Percentiles rank a stretch among this genome's conserved stretches.
These are phyloP conservation scores for Calyptomena viridis DNA, from an alignment of 2,113 vertebrate genomes.

Conservation along the genomic window DNA sequence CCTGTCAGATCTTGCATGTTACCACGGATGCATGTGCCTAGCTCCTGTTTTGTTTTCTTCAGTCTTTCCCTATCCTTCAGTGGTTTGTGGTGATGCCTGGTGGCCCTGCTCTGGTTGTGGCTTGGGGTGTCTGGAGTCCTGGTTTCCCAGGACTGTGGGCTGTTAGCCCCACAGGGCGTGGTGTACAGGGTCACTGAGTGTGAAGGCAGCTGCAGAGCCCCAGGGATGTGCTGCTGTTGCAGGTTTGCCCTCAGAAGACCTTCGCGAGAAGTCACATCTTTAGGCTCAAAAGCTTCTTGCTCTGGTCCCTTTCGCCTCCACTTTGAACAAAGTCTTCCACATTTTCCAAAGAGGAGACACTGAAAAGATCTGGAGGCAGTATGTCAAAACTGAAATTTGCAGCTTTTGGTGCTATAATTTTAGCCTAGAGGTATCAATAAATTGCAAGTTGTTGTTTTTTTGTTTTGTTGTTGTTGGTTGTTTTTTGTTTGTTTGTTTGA, in stretches of 20 bases:
- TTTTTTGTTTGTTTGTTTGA: no score
- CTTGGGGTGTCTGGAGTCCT: background rate
- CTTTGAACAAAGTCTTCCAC: background rate
- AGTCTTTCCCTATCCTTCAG: background rate
- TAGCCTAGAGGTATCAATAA: background rate
- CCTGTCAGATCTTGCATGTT: background rate
- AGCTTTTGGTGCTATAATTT: background rate
- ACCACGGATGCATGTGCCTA: background rate
- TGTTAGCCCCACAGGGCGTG: background rate
- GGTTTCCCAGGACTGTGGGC: background rate
- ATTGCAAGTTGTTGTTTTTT: background rate
- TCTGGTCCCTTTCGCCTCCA: background rate
- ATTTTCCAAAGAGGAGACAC: background rate
- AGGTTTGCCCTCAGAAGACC: background rate
- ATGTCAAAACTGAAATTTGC: background rate
- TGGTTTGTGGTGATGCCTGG: fast-evolving
- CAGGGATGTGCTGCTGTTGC: background rate
- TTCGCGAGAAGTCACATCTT: background rate
- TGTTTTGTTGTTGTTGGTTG: no score
- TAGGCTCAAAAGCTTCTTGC: background rate
- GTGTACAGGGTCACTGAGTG: background rate
- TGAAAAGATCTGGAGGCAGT: background rate
- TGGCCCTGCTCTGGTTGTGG: background rate
- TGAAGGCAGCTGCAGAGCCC: background rate
- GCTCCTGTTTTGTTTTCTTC: background rate